Percentiles rank a stretch among this genome's conserved stretches.
Conservation (phyloP, 2,797 vertebrate genomes). For the Myripristis jacobus region DNA sequence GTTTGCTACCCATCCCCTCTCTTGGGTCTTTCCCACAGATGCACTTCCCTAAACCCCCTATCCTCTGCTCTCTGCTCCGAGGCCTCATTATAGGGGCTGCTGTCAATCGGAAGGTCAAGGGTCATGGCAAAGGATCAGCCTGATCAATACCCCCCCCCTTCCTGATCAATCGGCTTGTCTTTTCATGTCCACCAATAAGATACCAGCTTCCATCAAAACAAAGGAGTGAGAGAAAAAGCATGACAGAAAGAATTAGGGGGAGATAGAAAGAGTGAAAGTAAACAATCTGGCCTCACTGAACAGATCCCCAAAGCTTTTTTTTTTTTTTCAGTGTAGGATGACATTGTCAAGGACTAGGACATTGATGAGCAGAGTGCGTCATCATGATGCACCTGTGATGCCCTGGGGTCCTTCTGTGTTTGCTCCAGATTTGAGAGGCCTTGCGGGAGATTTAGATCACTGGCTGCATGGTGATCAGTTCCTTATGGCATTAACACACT, state of each 20-base stretch:
- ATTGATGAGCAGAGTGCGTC: conserved; percentile 70
- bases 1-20: conserved; percentile 63
- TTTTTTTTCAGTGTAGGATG: conserved; percentile 57
- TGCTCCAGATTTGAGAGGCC: conserved; percentile 65
- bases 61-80: conserved; percentile 61
- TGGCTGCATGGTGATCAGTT: conserved; percentile 50
- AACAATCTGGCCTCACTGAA: conserved; percentile 61
- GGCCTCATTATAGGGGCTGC: conserved; percentile 76
- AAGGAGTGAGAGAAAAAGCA: conserved; percentile 63
- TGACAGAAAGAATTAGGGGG: conserved; percentile 72
- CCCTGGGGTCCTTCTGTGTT: conserved; percentile 64
- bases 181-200: conserved; percentile 70
- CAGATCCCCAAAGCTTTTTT: conserved; percentile 58
- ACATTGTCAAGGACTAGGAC: conserved; percentile 76
- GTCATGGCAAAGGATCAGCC: conserved; percentile 75
- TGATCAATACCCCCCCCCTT: conserved; percentile 76
- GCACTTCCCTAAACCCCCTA: conserved; percentile 63
- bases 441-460: conserved; percentile 63
- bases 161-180: conserved; percentile 79
- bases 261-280: conserved; percentile 55
- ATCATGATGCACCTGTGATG: conserved; percentile 76
- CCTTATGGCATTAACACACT: conserved; percentile 30
- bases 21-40: conserved; percentile 71
- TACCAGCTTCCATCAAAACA: conserved; percentile 65
- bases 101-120: conserved; percentile 77